These are phyloP conservation scores for Anagrus nilaparvatae DNA, from an alignment of 1,140 invertebrate species.

Conservation along the genomic window DNA sequence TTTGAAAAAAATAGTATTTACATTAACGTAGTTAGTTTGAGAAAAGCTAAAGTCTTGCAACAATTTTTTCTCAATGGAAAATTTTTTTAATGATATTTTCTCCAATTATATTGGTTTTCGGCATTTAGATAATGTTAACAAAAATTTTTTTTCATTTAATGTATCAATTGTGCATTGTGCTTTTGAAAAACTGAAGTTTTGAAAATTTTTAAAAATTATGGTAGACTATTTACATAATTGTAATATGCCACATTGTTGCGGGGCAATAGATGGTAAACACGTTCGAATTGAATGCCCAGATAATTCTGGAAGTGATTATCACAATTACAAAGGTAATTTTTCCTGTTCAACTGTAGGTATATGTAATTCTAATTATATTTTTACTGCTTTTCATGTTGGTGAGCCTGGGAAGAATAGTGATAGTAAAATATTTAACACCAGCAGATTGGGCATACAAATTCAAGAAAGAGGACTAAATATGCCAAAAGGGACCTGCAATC, in stretches of 20 bases:
- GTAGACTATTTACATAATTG: neutral
- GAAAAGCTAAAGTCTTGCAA: no score
- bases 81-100: no score
- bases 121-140: no score
- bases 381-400: slow-evolving; percentile 10
- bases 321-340: slow-evolving; percentile 12
- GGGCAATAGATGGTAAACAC: slow-evolving; percentile 14
- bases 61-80: no score
- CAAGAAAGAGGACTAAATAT: no score
- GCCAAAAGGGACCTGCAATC: no score
- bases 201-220: slow-evolving; percentile 5
- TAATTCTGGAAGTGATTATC: slow-evolving; percentile 2
- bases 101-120: no score
- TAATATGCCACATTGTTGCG: slow-evolving; percentile 10
- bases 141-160: no score
- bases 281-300: slow-evolving; percentile 5
- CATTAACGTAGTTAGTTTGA: no score
- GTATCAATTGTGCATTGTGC: no score
- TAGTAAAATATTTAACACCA: slow-evolving; percentile 1
- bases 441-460: neutral
- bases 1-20: no score
- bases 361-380: slow-evolving; percentile 11
- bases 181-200: no score
- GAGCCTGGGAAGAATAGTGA: slow-evolving; percentile 10
- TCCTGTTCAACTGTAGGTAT: slow-evolving; percentile 8